Evolutionary conservation across 2,113 vertebrate species (phyloP), one percentile per base, ranked within the genome.

Genomic region (Thamnophis sirtalis): DNA sequence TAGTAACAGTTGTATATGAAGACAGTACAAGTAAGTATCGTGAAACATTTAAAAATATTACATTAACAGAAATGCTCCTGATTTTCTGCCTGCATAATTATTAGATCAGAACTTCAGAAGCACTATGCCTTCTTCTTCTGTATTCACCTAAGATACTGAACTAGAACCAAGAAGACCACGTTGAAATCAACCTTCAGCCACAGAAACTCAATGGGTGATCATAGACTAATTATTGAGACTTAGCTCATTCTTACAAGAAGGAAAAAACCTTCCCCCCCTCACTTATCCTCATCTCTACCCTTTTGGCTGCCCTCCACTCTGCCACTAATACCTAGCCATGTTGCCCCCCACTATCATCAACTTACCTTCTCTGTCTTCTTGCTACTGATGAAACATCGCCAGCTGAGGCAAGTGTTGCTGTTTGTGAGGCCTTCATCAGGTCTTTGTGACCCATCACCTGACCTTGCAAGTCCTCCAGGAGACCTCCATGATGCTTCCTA

Each of bases 1-100:
- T 98, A 0, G 97, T 99, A 91, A 99, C 99, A 0, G 98, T 99
- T 85, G 99, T 99, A 9, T 99, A 99, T 5, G 99, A 99, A 97
- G 99, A 99, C 90, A 99, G 99, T 86, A 99, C 99, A 88, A 99
- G 99, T 99, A 97, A 93, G 98, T 5, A 3, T 38, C 4, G n/a
- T n/a, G 0, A 26, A 9, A 56, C 1, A 1, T 5, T 50, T 26
- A 26, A 28, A 5, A 54, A 84, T 60, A 90, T 53, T 60, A 7
- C n/a, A 84, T 85, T 93, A 11, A 60, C 17, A 80, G 73, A 43
- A 19, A 43, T 80, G 17, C 17, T 38, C 33, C 33, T 21, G 73
- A 21, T 38, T 80, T 80, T 80, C 73, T 19, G 33, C 33, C 73
- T 80, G 17, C 5, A 21, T 80, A 38, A 80, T 80, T 80, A 80